These are phyloP conservation scores for Scytalopus superciliaris DNA, from an alignment of 2,113 vertebrate genomes.

Conservation along the genomic window DNA sequence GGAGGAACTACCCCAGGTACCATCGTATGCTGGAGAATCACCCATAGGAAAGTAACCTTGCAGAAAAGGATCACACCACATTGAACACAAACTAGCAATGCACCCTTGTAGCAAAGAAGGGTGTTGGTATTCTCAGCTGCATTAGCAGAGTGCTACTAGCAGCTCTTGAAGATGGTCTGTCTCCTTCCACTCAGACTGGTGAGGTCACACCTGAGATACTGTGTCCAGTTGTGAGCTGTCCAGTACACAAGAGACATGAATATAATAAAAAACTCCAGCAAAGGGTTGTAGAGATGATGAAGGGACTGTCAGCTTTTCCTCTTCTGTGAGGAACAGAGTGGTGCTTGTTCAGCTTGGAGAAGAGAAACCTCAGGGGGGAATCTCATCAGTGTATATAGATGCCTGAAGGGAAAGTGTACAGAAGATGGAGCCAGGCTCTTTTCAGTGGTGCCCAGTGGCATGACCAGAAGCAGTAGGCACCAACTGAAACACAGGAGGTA, in stretches of 20 bases:
- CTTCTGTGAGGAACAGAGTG: background rate
- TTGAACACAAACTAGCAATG: background rate
- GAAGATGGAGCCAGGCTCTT: background rate
- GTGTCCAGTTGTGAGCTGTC: background rate
- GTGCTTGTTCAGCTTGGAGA: background rate
- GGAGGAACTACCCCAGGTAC: background rate
- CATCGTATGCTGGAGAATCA: rapidly evolving
- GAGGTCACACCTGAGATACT: background rate
- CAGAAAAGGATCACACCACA: background rate
- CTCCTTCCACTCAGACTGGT: background rate
- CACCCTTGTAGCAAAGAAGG: background rate
- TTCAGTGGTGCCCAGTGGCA: background rate
- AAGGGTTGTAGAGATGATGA: background rate
- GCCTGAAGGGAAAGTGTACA: background rate
- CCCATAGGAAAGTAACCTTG: background rate
- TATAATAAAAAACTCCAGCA: background rate
- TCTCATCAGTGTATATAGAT: background rate
- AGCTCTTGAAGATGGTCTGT: background rate
- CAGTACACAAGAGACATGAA: rapidly evolving
- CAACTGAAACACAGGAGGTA: background rate
- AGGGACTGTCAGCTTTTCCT: background rate
- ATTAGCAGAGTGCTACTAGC: background rate
- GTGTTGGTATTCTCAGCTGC: background rate
- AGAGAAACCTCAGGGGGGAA: background rate
- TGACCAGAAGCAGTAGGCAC: background rate